Percentiles rank a stretch among this genome's conserved stretches.
Conservation (phyloP, 2,113 vertebrate species). For the Amia ocellicauda region DNA sequence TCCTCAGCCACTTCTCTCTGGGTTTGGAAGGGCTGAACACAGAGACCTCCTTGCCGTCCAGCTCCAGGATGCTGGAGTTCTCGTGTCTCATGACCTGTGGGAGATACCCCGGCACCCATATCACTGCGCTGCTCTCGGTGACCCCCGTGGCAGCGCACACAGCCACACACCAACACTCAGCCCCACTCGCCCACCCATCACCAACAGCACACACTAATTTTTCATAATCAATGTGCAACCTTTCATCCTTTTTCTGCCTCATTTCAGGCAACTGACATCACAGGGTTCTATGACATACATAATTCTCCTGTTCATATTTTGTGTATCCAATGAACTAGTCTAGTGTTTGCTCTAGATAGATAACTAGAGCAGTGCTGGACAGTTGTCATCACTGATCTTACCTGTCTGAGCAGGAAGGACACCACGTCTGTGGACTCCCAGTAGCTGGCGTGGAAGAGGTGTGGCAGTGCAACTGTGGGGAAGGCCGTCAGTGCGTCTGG, state of each 20-base stretch:
- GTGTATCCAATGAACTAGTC: too few species aligned
- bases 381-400: constrained; percentile 31
- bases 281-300: too few species aligned
- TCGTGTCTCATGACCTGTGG: constrained; percentile 90
- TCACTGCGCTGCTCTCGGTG: too few species aligned
- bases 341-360: background rate
- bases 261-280: too few species aligned
- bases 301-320: too few species aligned
- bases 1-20: constrained; percentile 90
- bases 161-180: too few species aligned
- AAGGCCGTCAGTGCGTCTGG: constrained; percentile 90
- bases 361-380: background rate
- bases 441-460: constrained; percentile 96
- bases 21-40: constrained; percentile 93
- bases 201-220: too few species aligned
- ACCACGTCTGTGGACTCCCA: constrained; percentile 96
- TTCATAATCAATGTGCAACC: too few species aligned
- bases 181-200: too few species aligned
- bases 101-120: constrained; percentile 11
- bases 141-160: too few species aligned
- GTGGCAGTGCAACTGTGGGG: constrained; percentile 89
- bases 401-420: constrained; percentile 93
- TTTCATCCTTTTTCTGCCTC: too few species aligned
- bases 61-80: constrained; percentile 83
- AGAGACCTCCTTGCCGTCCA: constrained; percentile 89